Percentiles rank a stretch among this genome's conserved stretches.
Conservation (phyloP, 2,113 vertebrate genomes). For the Mobula birostris region DNA sequence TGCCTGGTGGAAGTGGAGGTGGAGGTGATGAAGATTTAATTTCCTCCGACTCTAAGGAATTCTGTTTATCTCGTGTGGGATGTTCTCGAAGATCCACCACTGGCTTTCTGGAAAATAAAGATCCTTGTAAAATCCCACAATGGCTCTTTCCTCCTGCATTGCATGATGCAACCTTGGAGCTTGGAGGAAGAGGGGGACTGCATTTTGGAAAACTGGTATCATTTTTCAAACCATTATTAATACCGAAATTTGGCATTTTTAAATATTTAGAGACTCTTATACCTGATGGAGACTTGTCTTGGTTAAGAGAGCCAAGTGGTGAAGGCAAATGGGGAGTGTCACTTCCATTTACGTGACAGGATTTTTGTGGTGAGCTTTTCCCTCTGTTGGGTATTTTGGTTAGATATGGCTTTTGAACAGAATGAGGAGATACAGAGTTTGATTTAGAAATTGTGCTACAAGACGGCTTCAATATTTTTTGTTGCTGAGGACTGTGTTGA, state of each 20-base stretch:
- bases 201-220: conserved; percentile 51
- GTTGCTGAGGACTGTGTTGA: conserved; percentile 50
- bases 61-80: conserved; percentile 64
- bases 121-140: conserved; percentile 51
- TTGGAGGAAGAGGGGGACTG: conserved; percentile 40
- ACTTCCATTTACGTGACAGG: conserved; percentile 43
- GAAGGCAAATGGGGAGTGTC: conserved; percentile 43
- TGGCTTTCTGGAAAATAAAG: conserved; percentile 52
- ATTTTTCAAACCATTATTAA: conserved; percentile 51
- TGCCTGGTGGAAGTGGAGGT: conserved; percentile 67
- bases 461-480: conserved; percentile 58
- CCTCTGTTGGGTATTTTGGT: conserved; percentile 69
- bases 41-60: conserved; percentile 54
- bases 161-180: conserved; percentile 51
- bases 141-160: conserved; percentile 49
- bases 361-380: conserved; percentile 65
- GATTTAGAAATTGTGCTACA: conserved; percentile 50
- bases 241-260: conserved; percentile 55
- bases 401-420: conserved; percentile 53
- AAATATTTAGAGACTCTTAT: conserved; percentile 63
- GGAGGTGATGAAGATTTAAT: conserved; percentile 64
- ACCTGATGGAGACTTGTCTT: conserved; percentile 61
- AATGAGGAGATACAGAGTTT: conserved; percentile 49
- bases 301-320: conserved; percentile 45
- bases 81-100: conserved; percentile 56